These are phyloP conservation scores for Ceratitis capitata DNA, from an alignment of 1,140 invertebrate species.

Conservation along the genomic window DNA sequence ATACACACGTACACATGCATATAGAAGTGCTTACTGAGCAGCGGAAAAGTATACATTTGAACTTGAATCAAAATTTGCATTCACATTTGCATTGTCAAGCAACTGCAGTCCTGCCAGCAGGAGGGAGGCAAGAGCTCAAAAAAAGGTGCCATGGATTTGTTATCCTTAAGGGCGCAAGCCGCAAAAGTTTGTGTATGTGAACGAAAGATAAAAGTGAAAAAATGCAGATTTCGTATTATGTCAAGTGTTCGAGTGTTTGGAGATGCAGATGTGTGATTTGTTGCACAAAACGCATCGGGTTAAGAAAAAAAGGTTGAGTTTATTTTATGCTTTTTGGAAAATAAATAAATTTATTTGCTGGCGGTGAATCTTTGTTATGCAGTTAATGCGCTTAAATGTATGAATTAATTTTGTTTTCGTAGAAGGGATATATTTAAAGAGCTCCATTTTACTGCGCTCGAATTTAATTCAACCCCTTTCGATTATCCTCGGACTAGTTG, in stretches of 20 bases:
- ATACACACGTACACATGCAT: neutral
- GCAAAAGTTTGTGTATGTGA: neutral
- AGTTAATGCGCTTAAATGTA: too few species aligned
- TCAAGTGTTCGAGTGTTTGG: neutral
- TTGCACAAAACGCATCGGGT: neutral
- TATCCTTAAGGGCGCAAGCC: neutral
- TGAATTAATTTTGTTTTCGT: too few species aligned
- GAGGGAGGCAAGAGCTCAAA: neutral
- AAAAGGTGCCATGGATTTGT: neutral
- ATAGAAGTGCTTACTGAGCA: neutral
- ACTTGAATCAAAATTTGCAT: constrained; percentile 3
- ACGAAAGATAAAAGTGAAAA: constrained; percentile 27
- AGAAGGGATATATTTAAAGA: too few species aligned
- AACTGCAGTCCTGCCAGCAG: neutral
- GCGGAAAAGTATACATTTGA: constrained; percentile 1
- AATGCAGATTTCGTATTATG: constrained; percentile 27
- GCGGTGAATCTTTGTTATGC: too few species aligned
- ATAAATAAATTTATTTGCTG: neutral
- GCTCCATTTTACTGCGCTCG: too few species aligned
- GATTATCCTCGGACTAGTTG: too few species aligned
- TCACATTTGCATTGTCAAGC: constrained; percentile 2
- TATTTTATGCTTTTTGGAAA: neutral
- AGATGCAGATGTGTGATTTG: neutral
- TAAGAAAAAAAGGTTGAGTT: neutral
- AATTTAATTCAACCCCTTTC: too few species aligned